phyloP scores from a whole-genome alignment of 1,140 invertebrate species.

The Brachionus rubens region DNA sequence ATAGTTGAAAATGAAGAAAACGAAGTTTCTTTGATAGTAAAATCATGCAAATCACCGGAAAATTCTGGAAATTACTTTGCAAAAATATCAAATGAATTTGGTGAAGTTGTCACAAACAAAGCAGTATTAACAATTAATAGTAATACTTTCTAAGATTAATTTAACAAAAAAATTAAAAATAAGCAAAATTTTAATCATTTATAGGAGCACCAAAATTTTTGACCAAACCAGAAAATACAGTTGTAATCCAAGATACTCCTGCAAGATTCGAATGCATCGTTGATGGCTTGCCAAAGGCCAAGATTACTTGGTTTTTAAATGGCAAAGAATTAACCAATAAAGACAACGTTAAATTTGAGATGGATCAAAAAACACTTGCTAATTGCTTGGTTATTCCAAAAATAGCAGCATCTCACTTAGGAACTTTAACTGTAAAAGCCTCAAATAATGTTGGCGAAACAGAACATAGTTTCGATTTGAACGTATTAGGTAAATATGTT shows the following conservation, averaged over 20 bases:
- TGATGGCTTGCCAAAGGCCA: too few relatives aligned
- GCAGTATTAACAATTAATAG: not conserved
- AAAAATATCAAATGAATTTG: constrained; percentile 34
- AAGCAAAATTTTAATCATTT: not conserved
- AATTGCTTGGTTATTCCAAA: too few relatives aligned
- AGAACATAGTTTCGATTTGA: not conserved
- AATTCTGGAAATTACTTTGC: constrained; percentile 27
- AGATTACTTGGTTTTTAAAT: too few relatives aligned
- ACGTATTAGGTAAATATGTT: constrained; percentile 48
- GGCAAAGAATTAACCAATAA: too few relatives aligned
- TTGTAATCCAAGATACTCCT: too few relatives aligned
- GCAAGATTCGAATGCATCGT: too few relatives aligned
- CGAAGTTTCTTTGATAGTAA: not conserved
- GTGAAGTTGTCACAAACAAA: constrained; percentile 11
- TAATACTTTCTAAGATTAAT: not conserved
- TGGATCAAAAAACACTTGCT: too few relatives aligned
- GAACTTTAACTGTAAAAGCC: too few relatives aligned
- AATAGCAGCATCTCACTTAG: not conserved
- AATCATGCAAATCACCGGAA: not conserved
- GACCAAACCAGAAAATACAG: too few relatives aligned
- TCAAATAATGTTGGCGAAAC: not conserved
- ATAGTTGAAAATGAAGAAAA: not conserved
- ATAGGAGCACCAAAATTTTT: too few relatives aligned
- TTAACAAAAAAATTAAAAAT: too few relatives aligned
- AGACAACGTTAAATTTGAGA: too few relatives aligned